Percentiles rank a stretch among this genome's conserved stretches.
phyloP scores from a whole-genome alignment of 2,888 invertebrate genomes.

The Eumacrocentrus americanus region DNA sequence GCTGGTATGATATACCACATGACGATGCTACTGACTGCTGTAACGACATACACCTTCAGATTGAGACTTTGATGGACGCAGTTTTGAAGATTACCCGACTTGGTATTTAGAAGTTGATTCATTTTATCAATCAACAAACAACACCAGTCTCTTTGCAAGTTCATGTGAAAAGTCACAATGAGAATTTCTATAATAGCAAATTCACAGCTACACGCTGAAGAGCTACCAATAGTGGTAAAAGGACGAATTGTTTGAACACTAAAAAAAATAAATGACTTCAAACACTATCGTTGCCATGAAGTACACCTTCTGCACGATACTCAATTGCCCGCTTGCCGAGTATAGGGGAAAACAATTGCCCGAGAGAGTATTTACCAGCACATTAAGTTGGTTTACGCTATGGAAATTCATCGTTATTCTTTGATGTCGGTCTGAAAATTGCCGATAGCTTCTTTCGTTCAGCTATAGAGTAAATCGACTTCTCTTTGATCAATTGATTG shows the following conservation, averaged over 20 bases:
- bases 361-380: constrained; percentile 35
- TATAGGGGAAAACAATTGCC: constrained; percentile 41
- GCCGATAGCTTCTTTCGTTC: too few relatives aligned
- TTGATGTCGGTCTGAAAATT: too few relatives aligned
- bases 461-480: background rate
- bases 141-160: constrained; percentile 30
- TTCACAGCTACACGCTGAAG: constrained; percentile 34
- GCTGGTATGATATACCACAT: constrained; percentile 34
- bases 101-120: background rate
- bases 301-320: constrained; percentile 25
- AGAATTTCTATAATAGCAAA: constrained; percentile 33
- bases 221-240: constrained; percentile 27
- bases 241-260: constrained; percentile 19
- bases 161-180: constrained; percentile 32
- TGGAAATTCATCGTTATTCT: constrained; percentile 38
- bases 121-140: constrained; percentile 32
- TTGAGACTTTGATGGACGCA: constrained; percentile 20
- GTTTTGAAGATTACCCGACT: constrained; percentile 7
- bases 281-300: constrained; percentile 30
- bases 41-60: constrained; percentile 38
- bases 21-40: constrained; percentile 6
- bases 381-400: constrained; percentile 37
- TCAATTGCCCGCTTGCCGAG: background rate
- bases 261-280: constrained; percentile 13
- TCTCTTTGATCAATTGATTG: background rate